Conservation (phyloP, 2,113 vertebrate genomes). For the Setophaga coronata region DNA sequence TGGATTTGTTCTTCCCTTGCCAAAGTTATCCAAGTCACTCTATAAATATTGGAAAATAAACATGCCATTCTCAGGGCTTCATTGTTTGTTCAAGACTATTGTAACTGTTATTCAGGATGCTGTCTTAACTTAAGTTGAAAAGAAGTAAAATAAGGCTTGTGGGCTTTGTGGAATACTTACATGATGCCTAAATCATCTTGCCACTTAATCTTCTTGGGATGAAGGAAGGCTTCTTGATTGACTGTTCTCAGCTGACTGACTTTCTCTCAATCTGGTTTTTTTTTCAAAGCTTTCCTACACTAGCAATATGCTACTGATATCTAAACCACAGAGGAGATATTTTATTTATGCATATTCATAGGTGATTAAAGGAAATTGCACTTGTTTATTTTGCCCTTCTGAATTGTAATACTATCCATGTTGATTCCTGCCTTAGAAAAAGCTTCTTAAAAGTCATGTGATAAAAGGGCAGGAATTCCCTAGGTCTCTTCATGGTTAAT, state of each 20-base stretch:
- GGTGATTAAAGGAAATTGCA: conserved; percentile 52
- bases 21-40: neutral
- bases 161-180: neutral
- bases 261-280: neutral
- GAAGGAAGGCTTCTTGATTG: neutral
- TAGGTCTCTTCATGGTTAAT: conserved; percentile 34
- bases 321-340: conserved; percentile 29
- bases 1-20: conserved; percentile 13
- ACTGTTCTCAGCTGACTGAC: neutral
- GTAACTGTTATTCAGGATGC: neutral
- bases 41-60: conserved; percentile 42
- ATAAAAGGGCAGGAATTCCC: conserved; percentile 50
- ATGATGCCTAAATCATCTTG: neutral
- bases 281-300: neutral
- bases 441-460: conserved; percentile 20
- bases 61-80: neutral
- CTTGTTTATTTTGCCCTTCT: conserved; percentile 57
- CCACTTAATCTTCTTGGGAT: neutral
- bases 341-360: conserved; percentile 62
- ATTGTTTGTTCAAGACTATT: neutral
- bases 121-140: neutral
- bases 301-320: conserved; percentile 2
- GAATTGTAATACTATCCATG: conserved; percentile 44
- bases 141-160: neutral
- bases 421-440: conserved; percentile 33